A percentile compares a stretch with the other conserved stretches of the same genome.
Evolutionary conservation across 1,140 invertebrate species (phyloP).

Genomic region (Sarcophaga bullata): DNA sequence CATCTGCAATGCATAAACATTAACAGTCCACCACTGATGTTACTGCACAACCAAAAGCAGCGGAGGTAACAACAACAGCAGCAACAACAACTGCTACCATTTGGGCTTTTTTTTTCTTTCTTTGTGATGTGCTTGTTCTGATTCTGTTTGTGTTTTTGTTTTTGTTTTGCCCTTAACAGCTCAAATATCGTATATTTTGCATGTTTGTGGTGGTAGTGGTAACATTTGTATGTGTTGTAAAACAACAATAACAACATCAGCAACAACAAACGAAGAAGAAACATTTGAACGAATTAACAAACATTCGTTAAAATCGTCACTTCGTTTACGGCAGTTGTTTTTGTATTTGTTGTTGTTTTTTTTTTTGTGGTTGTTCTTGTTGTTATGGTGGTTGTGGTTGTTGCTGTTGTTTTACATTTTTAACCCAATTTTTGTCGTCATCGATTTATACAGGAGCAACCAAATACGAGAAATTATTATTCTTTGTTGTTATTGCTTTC

Average conservation of each 20-base stretch:
- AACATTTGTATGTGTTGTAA: background rate
- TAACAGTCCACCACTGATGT: background rate
- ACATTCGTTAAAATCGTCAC: conserved; percentile 7
- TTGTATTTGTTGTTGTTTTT: background rate
- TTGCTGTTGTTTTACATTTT: background rate
- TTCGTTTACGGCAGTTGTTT: background rate
- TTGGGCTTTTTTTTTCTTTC: too few species aligned
- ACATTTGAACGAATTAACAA: background rate
- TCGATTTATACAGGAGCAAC: background rate
- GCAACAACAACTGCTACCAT: too few species aligned
- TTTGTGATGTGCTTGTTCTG: too few species aligned
- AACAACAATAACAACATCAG: background rate
- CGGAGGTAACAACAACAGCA: background rate
- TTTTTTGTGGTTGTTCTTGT: background rate
- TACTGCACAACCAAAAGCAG: background rate
- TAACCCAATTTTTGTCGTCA: conserved; percentile 19
- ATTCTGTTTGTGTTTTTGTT: too few species aligned
- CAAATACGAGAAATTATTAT: background rate
- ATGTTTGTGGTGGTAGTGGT: conserved; percentile 20
- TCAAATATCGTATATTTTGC: background rate
- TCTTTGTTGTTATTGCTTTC: background rate
- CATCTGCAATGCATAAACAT: conserved; percentile 31
- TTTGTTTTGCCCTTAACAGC: conserved; percentile 12
- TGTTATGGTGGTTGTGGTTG: too few species aligned
- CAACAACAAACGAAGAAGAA: too few species aligned